phyloP scores from a whole-genome alignment of 30 jellyfish, hydroid and myxozoan genomes.

The Euphysa ruthae region DNA sequence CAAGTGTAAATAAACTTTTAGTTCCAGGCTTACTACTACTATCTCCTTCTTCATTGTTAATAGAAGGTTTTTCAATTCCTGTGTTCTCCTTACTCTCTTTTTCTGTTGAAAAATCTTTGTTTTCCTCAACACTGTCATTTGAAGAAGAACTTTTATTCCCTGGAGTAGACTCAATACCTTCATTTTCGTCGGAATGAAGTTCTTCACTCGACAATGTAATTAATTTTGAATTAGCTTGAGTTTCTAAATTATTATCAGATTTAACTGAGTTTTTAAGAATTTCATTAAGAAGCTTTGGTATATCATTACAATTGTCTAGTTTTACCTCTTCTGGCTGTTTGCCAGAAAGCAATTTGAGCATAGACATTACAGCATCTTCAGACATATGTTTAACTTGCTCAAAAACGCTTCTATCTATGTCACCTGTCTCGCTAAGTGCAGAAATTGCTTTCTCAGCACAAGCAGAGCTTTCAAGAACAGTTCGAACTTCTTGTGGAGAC shows the following conservation, averaged over 20 bases:
- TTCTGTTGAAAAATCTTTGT: not conserved
- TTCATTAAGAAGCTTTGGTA: not conserved
- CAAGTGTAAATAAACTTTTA: slow-evolving; percentile 19
- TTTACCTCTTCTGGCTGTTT: too few relatives aligned
- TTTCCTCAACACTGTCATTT: not conserved
- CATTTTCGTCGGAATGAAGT: too few relatives aligned
- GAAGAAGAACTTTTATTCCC: not conserved
- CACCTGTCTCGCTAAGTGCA: not conserved
- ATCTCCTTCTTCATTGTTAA: too few relatives aligned
- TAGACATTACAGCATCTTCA: slow-evolving; percentile 4
- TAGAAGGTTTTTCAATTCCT: too few relatives aligned
- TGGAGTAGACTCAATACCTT: too few relatives aligned
- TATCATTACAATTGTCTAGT: not conserved
- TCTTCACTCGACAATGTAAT: too few relatives aligned
- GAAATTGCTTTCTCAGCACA: not conserved
- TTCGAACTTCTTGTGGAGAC: not conserved
- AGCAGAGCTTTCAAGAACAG: not conserved
- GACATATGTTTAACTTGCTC: not conserved
- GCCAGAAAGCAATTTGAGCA: not conserved
- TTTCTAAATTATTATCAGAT: too few relatives aligned
- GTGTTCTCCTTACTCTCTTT: not conserved
- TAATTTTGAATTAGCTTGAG: too few relatives aligned
- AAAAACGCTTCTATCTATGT: too few relatives aligned
- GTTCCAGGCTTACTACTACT: too few relatives aligned
- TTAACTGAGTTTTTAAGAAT: not conserved